These are phyloP conservation scores for Himalopsyche japonica DNA, from an alignment of 2,888 invertebrate species.

Conservation along the genomic window DNA sequence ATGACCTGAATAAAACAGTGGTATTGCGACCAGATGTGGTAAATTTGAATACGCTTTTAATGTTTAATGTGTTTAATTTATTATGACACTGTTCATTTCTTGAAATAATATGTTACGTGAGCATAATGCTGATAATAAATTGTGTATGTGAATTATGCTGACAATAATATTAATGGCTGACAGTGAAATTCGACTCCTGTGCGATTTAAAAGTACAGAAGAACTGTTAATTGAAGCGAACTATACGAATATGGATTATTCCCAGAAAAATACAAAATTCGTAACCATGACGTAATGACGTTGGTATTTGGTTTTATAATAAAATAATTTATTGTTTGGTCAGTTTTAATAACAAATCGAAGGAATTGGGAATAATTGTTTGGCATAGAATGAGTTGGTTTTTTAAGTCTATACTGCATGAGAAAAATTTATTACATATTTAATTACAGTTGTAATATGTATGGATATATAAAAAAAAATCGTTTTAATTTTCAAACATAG, in stretches of 20 bases:
- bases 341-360: too few species aligned
- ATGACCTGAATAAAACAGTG: background rate
- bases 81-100: background rate
- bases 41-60: background rate
- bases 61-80: background rate
- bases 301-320: too few species aligned
- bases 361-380: too few species aligned
- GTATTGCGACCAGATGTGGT: background rate
- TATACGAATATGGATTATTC: background rate
- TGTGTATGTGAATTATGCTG: background rate
- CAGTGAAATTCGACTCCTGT: background rate
- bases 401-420: too few species aligned
- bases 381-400: too few species aligned
- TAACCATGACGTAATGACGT: too few species aligned
- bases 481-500: too few species aligned
- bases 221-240: background rate
- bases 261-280: background rate
- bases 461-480: too few species aligned
- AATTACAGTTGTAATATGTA: too few species aligned
- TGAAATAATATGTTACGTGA: background rate
- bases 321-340: too few species aligned
- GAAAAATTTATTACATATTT: too few species aligned
- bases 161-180: background rate
- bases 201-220: background rate
- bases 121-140: background rate